Evolutionary conservation across 2,888 invertebrate species (phyloP), one percentile per base, ranked within the genome.

Genomic region (Spialia ferax): DNA sequence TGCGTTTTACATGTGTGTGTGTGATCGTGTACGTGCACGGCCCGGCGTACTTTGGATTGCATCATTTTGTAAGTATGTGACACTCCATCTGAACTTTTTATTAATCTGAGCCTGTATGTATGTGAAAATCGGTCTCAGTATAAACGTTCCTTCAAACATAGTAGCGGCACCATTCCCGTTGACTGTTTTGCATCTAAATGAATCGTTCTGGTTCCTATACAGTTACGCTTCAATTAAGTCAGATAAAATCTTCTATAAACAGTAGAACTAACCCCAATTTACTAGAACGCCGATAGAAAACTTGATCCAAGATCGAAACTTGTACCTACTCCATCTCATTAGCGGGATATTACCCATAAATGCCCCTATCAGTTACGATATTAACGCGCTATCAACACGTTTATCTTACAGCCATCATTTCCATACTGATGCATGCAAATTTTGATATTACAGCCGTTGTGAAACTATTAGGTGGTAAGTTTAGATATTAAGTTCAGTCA

Each of bases 211-310:
- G 66, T 66, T 66, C 18, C 54, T 38, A 65, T 60, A 42, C 60
- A 60, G 57, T 57, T 59, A 65, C 59, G 59, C 65, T 59, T 66
- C 60, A 66, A 54, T 60, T 60, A 60, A 66, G 35, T 20, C 26
- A 54, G 66, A 66, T 66, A 66, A 54, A 66, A 60, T 66, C 66
- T 54, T 60, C 66, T 54, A 66, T 66, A 66, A 45, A 66, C 66
- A 66, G 23, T 38, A 55, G 26, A 42, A 18, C 10, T 48, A 48
- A 20, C 45, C 45, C 20, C 3, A 48, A 48, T 18, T 6, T 48
- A 20, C 45, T 11, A 20, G 18, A 8, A 20, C 15, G n/a, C 35
- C 52, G 26, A 29, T 60, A 60, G 67, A 67, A 61, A 67, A 29
- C 50, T 20, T 18, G 67, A 59, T 52, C 15, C 23, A 45, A 32